Conservation (phyloP, 2,888 invertebrate species). For the Ptychoptera albimana region DNA sequence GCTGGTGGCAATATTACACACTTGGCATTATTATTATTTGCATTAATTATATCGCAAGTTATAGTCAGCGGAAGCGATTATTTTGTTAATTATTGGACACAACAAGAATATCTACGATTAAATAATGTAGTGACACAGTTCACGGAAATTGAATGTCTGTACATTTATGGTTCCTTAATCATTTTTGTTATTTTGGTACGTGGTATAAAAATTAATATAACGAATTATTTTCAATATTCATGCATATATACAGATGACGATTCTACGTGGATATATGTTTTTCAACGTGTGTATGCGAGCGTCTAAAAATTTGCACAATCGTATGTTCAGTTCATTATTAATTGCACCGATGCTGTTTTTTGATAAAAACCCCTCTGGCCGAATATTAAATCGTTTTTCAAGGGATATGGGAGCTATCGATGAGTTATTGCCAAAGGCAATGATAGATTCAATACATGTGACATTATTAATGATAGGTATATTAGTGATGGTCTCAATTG, state of each 20-base stretch:
- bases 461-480: conserved; percentile 54
- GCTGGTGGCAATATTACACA: conserved; percentile 34
- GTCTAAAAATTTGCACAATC: conserved; percentile 59
- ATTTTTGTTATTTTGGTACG: too few species aligned
- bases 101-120: conserved; percentile 25
- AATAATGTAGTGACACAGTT: conserved; percentile 9
- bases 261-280: conserved; percentile 47
- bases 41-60: conserved; percentile 38
- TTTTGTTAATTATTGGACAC: conserved; percentile 43
- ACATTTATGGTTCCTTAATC: conserved; percentile 22
- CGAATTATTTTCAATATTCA: too few species aligned
- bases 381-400: conserved; percentile 58
- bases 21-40: conserved; percentile 30
- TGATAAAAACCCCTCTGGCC: conserved; percentile 65
- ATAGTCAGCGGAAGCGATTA: conserved; percentile 42
- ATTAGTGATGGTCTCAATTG: conserved; percentile 50
- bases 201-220: too few species aligned
- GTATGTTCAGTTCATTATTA: conserved; percentile 69
- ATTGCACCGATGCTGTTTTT: conserved; percentile 75
- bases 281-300: conserved; percentile 62
- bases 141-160: conserved; percentile 21
- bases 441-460: conserved; percentile 38
- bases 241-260: conserved; percentile 22
- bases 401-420: conserved; percentile 54
- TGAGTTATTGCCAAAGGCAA: conserved; percentile 35